These are phyloP conservation scores for Sinocyclocheilus grahami DNA, from an alignment of 2,113 vertebrate species.

Conservation along the genomic window DNA sequence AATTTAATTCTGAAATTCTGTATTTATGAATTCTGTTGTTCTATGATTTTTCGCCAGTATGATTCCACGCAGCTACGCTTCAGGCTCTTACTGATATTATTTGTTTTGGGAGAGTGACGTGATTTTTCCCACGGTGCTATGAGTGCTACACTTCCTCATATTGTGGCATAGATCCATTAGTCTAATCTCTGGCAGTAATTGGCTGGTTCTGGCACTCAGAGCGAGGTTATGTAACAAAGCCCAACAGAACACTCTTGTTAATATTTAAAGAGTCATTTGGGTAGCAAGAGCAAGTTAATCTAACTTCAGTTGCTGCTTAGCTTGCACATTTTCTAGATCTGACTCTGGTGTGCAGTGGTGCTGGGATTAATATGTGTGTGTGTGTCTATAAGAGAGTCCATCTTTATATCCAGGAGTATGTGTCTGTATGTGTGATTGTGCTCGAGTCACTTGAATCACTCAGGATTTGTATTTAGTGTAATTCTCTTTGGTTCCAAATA, in stretches of 20 bases:
- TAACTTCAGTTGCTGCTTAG: slow-evolving; percentile 49
- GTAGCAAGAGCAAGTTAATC: slow-evolving; percentile 50
- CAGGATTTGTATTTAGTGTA: too few species aligned
- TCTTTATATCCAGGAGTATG: not conserved
- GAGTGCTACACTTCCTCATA: slow-evolving; percentile 44
- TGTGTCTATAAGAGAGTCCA: too few species aligned
- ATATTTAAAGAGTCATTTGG: slow-evolving; percentile 58
- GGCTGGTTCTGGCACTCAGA: slow-evolving; percentile 46
- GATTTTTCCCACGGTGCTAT: slow-evolving; percentile 25
- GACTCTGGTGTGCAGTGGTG: not conserved
- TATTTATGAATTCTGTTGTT: not conserved
- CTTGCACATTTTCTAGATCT: slow-evolving; percentile 35
- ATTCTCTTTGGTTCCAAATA: too few species aligned
- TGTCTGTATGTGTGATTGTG: too few species aligned
- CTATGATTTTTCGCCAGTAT: not conserved
- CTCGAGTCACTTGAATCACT: too few species aligned
- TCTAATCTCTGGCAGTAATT: slow-evolving; percentile 54
- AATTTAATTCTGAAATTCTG: not conserved
- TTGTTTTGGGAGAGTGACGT: slow-evolving; percentile 27
- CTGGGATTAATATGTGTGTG: slow-evolving; percentile 6
- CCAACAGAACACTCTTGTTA: slow-evolving; percentile 51
- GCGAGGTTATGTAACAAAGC: slow-evolving; percentile 41
- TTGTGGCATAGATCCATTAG: slow-evolving; percentile 53
- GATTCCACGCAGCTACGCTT: not conserved
- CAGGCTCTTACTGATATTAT: slow-evolving; percentile 7